These are phyloP conservation scores for Amblyopsis hoosieri DNA, from an alignment of 2,797 vertebrate genomes.

Conservation along the genomic window DNA sequence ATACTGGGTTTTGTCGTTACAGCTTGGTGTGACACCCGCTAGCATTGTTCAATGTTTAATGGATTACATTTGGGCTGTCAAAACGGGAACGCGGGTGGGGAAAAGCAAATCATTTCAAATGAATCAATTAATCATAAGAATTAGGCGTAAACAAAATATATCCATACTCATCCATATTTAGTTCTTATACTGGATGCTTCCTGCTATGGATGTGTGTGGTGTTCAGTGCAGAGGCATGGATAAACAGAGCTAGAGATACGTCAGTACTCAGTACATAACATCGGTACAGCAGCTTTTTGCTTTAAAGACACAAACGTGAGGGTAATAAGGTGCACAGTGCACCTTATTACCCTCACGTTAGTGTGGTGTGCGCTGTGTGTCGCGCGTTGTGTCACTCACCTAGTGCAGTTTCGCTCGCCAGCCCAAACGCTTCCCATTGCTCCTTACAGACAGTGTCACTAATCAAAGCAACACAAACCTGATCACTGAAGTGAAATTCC, in stretches of 20 bases:
- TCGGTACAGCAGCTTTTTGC: constrained; percentile 44
- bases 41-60: constrained; percentile 5
- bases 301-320: constrained; percentile 57
- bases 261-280: constrained; percentile 22
- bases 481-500: constrained; percentile 76
- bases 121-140: too few species aligned
- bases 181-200: not conserved
- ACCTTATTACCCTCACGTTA: constrained; percentile 74
- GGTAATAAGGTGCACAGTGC: constrained; percentile 30
- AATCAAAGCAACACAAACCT: constrained; percentile 62
- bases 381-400: too few species aligned
- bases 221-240: constrained; percentile 20
- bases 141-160: constrained; percentile 10
- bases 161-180: constrained; percentile 7
- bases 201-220: constrained; percentile 27
- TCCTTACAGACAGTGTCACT: constrained; percentile 22
- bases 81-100: not conserved
- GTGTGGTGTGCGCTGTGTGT: constrained; percentile 28
- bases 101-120: not conserved
- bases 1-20: constrained; percentile 1
- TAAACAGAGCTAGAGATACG: constrained; percentile 23
- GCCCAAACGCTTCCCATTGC: constrained; percentile 49
- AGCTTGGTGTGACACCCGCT: not conserved
- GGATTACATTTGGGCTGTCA: not conserved
- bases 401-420: constrained; percentile 54